These are phyloP conservation scores for Mellivora capensis DNA, from an alignment of 2,113 vertebrate species.

Conservation along the genomic window DNA sequence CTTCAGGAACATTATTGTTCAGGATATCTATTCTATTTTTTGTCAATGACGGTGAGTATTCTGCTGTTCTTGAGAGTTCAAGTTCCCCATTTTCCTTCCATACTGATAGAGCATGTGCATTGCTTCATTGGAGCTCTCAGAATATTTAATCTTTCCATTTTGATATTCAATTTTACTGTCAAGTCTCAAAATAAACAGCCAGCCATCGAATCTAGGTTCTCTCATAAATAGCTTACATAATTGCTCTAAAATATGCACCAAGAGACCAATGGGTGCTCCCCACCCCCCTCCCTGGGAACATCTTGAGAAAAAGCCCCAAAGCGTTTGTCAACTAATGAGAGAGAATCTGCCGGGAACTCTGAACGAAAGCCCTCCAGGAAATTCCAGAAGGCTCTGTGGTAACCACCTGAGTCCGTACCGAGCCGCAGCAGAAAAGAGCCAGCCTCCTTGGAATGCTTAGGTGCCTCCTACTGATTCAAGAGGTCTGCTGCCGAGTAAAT, in stretches of 20 bases:
- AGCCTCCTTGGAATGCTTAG: background rate
- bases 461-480: conserved; percentile 30
- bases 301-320: conserved; percentile 17
- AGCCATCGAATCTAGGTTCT: conserved; percentile 56
- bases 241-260: conserved; percentile 70
- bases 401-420: background rate
- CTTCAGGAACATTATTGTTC: conserved; percentile 21
- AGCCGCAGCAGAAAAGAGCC: background rate
- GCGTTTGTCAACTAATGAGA: background rate
- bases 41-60: conserved; percentile 52
- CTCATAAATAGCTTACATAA: conserved; percentile 62
- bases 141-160: conserved; percentile 73
- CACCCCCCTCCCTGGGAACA: background rate
- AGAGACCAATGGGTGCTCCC: background rate
- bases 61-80: conserved; percentile 32
- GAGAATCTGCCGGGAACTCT: background rate
- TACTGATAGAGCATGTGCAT: conserved; percentile 62
- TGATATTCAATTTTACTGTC: conserved; percentile 66
- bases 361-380: conserved; percentile 41
- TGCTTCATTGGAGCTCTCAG: conserved; percentile 70
- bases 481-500: background rate
- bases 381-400: conserved; percentile 34
- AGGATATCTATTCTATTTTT: conserved; percentile 42
- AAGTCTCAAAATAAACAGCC: conserved; percentile 59
- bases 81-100: conserved; percentile 43